Evolutionary conservation across 2,888 invertebrate genomes (phyloP), one percentile per base, ranked within the genome.

Genomic region (Lomographa bimaculata): DNA sequence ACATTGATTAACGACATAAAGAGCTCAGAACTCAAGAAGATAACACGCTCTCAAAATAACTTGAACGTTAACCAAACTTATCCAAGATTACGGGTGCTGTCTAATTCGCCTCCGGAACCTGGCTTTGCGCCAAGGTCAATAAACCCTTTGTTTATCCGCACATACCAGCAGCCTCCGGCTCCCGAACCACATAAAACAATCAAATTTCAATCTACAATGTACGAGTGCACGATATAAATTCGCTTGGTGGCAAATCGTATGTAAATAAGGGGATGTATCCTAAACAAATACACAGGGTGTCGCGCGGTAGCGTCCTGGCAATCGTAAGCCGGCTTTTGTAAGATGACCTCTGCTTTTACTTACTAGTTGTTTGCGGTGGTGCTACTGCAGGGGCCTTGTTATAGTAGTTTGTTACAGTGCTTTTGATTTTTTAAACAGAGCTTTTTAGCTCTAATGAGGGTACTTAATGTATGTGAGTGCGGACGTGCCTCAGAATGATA

Each of bases 201-300:
- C 61, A 52, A 77, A 69, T 65, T 59, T 68, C 46, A 59, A 65
- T 57, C 66, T 45, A 72, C 71, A 16, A 6, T 1, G 25, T 1
- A 18, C 37, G 43, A 43, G 49, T 60, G 71, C 76, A 78, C 54
- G 66, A 73, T 58, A 51, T 64, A 47, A 65, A 73, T 73, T 79
- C 48, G 57, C 51, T 40, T 63, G 51, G 60, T 47, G 45, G 23
- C 27, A 20, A 12, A 18, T 32, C 45, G 51, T 71, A 75, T 77
- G 78, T 79, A 83, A 83, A 82, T 81, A 77, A 63, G 62, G 64
- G 79, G 79, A 71, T 77, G 76, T 71, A 79, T 79, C 86, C 85
- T 85, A 83, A 85, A 78, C 67, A 86, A 86, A 86, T 79, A 82
- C 70, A 78, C 78, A 65, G 75, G 71, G 73, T 79, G 82, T 79